Base-by-base conservation (phyloP, 2,888 invertebrate species). In the Melanostoma mellinum region DNA sequence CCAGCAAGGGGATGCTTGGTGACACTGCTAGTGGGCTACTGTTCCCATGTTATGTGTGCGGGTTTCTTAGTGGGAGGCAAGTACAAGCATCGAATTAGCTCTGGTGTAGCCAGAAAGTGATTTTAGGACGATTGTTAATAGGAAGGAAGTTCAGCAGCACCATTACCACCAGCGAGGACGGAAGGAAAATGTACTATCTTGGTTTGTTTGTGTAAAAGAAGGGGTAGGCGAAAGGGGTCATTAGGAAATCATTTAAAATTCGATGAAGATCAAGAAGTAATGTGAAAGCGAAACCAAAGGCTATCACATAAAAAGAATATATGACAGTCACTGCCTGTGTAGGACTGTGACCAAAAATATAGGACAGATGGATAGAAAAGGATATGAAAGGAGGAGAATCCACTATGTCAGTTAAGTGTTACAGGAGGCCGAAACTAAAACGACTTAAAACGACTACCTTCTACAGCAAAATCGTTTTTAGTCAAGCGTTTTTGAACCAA, bases 231-330 rank as follows among this genome's bases (percentile, higher is more conserved):
- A 20, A 20, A 20, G 48, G 38, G n/a, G 48, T 71, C 36, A 53
- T 61, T 74, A 55, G 74, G 65, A 58, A 74, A 56, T 56, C 73
- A 56, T 65, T 74, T 74, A 68, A 75, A 75, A 67, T 60, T 75
- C 65, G 58, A 74, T 58, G 9, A 20, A 56, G 48, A 56, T 67
- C 74, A 40, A 56, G 65, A 40, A 56, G 65, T 74, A 35, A 52
- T 58, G 58, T 46, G 65, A 36, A 33, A 42, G 35, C 40, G 44
- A n/a, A 48, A 6, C 38, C 10, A 61, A 33, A 52, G 40, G 48
- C 56, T 58, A 71, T 38, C 53, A 53, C 33, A 32, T 63, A 48
- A 52, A 58, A 40, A 20, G 20, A 20, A 20, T 20, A 20, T 20
- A 20, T 20, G 20, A 1, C 20, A 48, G 58, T 63, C 65, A 55